Evolutionary conservation across 2,888 invertebrate species (phyloP), one percentile per base, ranked within the genome.

Genomic region (Diaphora mendica): DNA sequence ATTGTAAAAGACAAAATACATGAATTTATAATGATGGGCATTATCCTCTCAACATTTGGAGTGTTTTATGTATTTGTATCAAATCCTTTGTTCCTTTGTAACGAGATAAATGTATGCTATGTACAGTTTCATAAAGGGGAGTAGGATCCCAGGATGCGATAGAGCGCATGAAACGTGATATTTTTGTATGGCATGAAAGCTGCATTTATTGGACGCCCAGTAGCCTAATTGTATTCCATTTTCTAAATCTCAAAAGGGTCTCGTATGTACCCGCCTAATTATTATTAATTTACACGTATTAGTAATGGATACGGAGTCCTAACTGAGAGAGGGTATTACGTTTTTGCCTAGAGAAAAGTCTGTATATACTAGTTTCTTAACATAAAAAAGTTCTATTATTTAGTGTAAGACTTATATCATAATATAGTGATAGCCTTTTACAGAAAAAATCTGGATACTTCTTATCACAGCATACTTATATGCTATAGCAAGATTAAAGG

Each of bases 21-120:
- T 95, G 95, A 95, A 95, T 95, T 89, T 94, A 94, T 95, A 95
- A 95, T 95, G 94, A 95, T 92, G 92, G 94, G 92, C 91, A 93
- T 95, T 95, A 95, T 95, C 91, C 93, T 91, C 90, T 93, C 87
- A 91, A 92, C 90, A 88, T 93, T 93, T 95, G 91, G 90, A 95
- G 95, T 95, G 95, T 95, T 95, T 95, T 95, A 95, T 95, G 85
- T 95, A 93, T 91, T 91, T 91, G 91, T 92, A 94, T 90, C 91
- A 86, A 84, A 87, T 85, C 91, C 90, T 93, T 95, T 95, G 94
- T 95, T 93, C 93, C 92, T 90, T 95, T 95, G 94, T 94, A 89
- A 89, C 87, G 86, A 90, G 88, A 92, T 92, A 89, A 91, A 93
- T 91, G 89, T 89, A 90, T 84, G 88, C 83, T 94, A 94, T 92